Percentiles rank a stretch among this genome's conserved stretches.
These are phyloP conservation scores for Caretta caretta DNA, from an alignment of 2,113 vertebrate species.

Conservation along the genomic window DNA sequence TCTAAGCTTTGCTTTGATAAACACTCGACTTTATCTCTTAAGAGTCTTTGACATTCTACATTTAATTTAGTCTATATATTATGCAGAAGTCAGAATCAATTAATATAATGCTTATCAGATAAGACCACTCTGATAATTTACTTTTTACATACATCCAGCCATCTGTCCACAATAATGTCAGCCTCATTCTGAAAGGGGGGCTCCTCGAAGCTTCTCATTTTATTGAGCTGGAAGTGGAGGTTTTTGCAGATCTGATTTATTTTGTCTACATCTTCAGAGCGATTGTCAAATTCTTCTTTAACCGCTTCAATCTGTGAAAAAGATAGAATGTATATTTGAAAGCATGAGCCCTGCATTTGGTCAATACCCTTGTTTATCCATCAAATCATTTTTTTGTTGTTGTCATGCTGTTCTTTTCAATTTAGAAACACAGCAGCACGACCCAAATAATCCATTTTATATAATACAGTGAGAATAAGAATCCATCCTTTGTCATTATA, in stretches of 20 bases:
- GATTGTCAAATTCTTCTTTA: conserved; percentile 87
- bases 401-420: neutral
- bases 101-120: conserved; percentile 65
- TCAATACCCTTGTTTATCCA: neutral
- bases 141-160: conserved; percentile 92
- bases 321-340: neutral
- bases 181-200: conserved; percentile 90
- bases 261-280: conserved; percentile 85
- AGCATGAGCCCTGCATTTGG: neutral
- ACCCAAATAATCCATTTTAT: conserved; percentile 4
- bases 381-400: neutral
- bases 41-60: conserved; percentile 25
- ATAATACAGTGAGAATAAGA: neutral
- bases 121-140: conserved; percentile 67
- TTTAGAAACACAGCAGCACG: neutral
- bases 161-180: conserved; percentile 90
- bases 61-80: conserved; percentile 67
- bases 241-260: conserved; percentile 90
- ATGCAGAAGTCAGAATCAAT: conserved; percentile 49
- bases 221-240: conserved; percentile 92
- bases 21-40: conserved; percentile 47
- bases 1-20: conserved; percentile 27
- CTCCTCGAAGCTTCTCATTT: conserved; percentile 90
- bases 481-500: neutral
- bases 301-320: conserved; percentile 83